Conservation (phyloP, 2,797 vertebrate species). For the Chrosomus eos region DNA sequence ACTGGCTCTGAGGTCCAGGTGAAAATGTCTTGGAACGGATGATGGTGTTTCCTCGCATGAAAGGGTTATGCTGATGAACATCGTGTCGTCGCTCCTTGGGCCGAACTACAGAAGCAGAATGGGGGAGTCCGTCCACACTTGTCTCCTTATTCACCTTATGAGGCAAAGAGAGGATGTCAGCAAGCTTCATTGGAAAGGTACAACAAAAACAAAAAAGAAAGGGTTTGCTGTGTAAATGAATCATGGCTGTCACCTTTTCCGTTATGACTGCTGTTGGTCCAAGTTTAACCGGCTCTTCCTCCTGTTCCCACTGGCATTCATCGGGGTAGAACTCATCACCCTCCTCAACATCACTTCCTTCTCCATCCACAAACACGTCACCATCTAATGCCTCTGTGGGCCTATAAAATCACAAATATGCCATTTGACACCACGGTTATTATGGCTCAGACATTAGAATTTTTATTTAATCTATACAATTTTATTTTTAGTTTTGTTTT, state of each 20-base stretch:
- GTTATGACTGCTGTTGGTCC: conserved; percentile 63
- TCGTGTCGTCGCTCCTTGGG: conserved; percentile 89
- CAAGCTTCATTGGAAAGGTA: neutral
- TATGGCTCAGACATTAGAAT: neutral
- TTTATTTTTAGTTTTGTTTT: too few species aligned
- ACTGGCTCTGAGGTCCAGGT: conserved; percentile 95
- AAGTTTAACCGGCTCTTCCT: conserved; percentile 63
- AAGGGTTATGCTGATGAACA: conserved; percentile 82
- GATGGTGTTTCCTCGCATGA: conserved; percentile 92
- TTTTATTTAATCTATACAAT: neutral
- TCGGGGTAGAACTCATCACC: conserved; percentile 73
- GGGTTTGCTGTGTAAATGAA: neutral
- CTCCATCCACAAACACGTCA: conserved; percentile 68
- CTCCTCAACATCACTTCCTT: conserved; percentile 64
- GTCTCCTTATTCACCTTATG: conserved; percentile 92
- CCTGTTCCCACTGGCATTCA: conserved; percentile 79
- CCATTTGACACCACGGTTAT: conserved; percentile 10
- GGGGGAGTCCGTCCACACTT: conserved; percentile 80
- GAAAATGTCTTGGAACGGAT: conserved; percentile 99
- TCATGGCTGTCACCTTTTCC: conserved; percentile 72
- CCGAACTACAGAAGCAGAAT: conserved; percentile 84
- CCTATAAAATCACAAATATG: conserved; percentile 60
- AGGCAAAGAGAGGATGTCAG: neutral
- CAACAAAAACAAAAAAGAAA: neutral
- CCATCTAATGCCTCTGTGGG: conserved; percentile 61